Conservation (phyloP, 1,140 invertebrate genomes). For the Bombus sibiricus region DNA sequence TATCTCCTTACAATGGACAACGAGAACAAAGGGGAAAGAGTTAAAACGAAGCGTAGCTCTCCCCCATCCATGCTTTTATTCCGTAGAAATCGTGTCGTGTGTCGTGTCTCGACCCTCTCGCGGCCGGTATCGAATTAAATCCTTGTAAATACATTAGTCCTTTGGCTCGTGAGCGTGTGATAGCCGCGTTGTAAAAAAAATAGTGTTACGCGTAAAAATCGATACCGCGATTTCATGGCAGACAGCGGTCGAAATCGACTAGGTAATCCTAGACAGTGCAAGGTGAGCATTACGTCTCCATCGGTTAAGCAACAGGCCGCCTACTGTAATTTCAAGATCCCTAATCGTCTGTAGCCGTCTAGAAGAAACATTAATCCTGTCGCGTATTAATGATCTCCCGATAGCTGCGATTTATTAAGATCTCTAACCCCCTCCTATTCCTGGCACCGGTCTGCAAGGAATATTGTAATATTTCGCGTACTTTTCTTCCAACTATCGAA, state of each 20-base stretch:
- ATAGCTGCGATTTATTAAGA: slow-evolving; percentile 26
- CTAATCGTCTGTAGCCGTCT: slow-evolving; percentile 44
- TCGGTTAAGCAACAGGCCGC: slow-evolving; percentile 40
- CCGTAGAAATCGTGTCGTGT: slow-evolving; percentile 4
- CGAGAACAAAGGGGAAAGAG: slow-evolving; percentile 5
- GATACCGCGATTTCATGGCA: slow-evolving; percentile 34
- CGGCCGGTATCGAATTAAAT: slow-evolving; percentile 35
- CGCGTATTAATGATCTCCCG: slow-evolving; percentile 33
- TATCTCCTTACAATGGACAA: slow-evolving; percentile 21
- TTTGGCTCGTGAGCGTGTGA: slow-evolving; percentile 18
- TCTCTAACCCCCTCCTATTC: background rate
- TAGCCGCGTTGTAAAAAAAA: background rate
- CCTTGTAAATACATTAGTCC: slow-evolving; percentile 6
- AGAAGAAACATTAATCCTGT: slow-evolving; percentile 32
- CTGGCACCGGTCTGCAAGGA: background rate
- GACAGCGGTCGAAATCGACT: slow-evolving; percentile 42
- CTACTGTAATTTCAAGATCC: slow-evolving; percentile 59
- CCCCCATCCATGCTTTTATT: background rate
- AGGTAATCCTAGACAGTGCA: slow-evolving; percentile 52
- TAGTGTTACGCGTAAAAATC: slow-evolving; percentile 14
- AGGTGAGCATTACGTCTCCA: slow-evolving; percentile 53
- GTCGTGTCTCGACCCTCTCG: slow-evolving; percentile 1
- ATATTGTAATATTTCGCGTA: background rate
- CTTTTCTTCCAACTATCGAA: background rate
- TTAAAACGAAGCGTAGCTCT: background rate